phyloP scores from a whole-genome alignment of 2,888 invertebrate genomes.

The Drosophila quinaria region DNA sequence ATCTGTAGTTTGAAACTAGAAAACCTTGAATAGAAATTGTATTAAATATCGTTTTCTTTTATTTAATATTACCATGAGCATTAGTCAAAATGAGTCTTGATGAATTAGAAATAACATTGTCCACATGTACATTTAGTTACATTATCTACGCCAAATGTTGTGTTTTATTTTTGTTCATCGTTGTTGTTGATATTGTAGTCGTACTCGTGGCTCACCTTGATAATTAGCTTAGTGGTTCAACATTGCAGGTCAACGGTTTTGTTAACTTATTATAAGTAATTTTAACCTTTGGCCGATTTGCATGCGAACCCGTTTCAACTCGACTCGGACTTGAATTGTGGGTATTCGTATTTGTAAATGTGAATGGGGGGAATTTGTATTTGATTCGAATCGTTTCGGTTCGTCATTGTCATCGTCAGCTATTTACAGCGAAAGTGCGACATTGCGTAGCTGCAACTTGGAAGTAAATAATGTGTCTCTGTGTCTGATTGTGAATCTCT shows the following conservation, averaged over 20 bases:
- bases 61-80: neutral
- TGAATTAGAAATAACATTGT: neutral
- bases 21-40: too few species aligned
- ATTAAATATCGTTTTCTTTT: neutral
- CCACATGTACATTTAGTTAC: neutral
- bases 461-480: neutral
- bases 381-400: conserved; percentile 7
- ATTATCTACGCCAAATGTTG: conserved; percentile 34
- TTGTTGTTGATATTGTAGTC: conserved; percentile 18
- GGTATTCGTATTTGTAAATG: neutral
- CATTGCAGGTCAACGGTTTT: conserved; percentile 81
- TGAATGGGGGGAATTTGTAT: conserved; percentile 1
- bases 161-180: neutral
- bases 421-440: conserved; percentile 27
- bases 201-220: conserved; percentile 57
- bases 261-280: conserved; percentile 81
- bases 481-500: conserved; percentile 1
- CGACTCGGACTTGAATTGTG: conserved; percentile 12
- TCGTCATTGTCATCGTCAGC: conserved; percentile 5
- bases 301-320: conserved; percentile 45
- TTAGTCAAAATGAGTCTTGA: neutral
- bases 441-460: conserved; percentile 23
- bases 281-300: conserved; percentile 81
- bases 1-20: neutral
- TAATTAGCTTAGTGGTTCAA: conserved; percentile 83